Base-by-base conservation (phyloP, 2,113 vertebrate species). In the Epinephelus moara region DNA sequence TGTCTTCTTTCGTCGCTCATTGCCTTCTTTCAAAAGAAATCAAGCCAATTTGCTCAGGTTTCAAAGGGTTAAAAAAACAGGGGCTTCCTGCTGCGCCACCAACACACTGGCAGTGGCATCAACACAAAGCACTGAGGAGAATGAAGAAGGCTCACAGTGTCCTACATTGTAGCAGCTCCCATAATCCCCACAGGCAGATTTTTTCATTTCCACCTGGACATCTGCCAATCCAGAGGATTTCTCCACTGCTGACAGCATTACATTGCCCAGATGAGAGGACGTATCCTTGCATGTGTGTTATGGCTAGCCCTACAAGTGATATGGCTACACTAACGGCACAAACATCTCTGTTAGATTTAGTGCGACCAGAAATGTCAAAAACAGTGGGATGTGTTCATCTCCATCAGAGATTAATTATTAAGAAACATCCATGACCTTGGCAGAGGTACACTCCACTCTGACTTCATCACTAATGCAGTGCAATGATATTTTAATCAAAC, bases 131-230 rank as follows among this genome's bases (percentile, higher is more conserved):
- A 7, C 23, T 6, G 84, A 63, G 76, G 70, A 75, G 76, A 85
- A 81, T 30, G 79, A 70, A 82, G 89, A 77, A 63, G 61, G 70
- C 89, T 91, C 90, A 72, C 91, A 85, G 84, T 89, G 89, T 90
- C 91, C 91, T 91, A 93, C 85, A 92, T 92, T 84, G 66, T 70
- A 78, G 83, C 84, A 53, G 85, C 80, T 78, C 64, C 86, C 70
- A 85, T 94, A 91, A 94, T 93, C 88, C 81, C 18, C 90, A 80
- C 40, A 49, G 82, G 79, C 78, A 89, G 73, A 85, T 90, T 92
- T 92, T 91, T 93, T 91, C 80, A 90, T 94, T 93, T 92, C 80
- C 90, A 92, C 78, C 80, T 90, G 93, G 93, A 89, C 4, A 13
- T n/a, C 71, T 85, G 91, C 92, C 93, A 95, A 25, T 80, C 50